Evolutionary conservation across 2,797 vertebrate genomes (phyloP), one percentile per base, ranked within the genome.

Genomic region (Epinephelus awoara): DNA sequence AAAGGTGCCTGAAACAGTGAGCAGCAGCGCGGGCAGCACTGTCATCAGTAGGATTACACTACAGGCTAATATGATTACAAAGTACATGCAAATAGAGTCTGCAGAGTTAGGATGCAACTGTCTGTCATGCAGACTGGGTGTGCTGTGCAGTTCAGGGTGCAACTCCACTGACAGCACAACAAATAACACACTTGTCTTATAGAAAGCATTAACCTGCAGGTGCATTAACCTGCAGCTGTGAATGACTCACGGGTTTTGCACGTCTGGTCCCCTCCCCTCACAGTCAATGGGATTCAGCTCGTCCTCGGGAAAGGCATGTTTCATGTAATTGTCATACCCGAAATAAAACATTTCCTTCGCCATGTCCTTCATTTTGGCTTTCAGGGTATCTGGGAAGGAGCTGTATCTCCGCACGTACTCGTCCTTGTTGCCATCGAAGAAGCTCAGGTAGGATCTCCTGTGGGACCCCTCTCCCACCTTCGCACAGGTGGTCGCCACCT

Each of bases 311-410:
- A 99, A 99, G 52, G 98, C 98, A 90, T 98, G 96, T 83, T 92
- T 96, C 98, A 99, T 99, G 94, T 99, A 99, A 93, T 97, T 98
- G 91, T 99, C 97, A 89, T 99, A 99, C 86, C 97, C 97, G 81
- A 99, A 99, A 68, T 94, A 96, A 89, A 99, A 99, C 98, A 99
- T 99, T 13, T 96, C 94, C 72, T 95, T 97, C 63, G 98, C 98
- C 93, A 97, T 96, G 77, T 92, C 95, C 82, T 95, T 97, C 96
- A 99, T 96, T 77, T 96, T 95, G 3, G 91, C 86, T 66, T 95
- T 97, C 38, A 98, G 96, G 5, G 95, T 90, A 74, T 95, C 92
- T 0, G 97, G 96, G 90, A 99, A 98, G 70, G 96, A 95, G 50
- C 96, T 91, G 93, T 97, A 97, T 54, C 96, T 97, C 83, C 92